These are phyloP conservation scores for Gibbula magus DNA, from an alignment of 2,888 invertebrate genomes.

Conservation along the genomic window DNA sequence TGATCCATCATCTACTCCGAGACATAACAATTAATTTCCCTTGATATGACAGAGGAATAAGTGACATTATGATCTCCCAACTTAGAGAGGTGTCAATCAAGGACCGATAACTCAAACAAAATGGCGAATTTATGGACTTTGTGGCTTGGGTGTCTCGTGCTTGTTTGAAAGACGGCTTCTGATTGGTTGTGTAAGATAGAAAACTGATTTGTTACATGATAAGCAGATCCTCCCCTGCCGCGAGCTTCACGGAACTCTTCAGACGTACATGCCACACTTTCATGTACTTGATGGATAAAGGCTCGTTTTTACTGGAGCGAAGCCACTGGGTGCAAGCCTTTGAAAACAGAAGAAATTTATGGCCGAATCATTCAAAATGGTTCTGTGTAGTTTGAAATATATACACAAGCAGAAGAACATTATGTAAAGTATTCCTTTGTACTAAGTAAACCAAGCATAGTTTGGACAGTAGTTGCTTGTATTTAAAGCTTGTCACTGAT, in stretches of 20 bases:
- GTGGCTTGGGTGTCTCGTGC: constrained; percentile 4
- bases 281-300: background rate
- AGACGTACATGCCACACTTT: background rate
- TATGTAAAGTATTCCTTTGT: too few species aligned
- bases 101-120: background rate
- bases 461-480: too few species aligned
- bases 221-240: background rate
- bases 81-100: constrained; percentile 4
- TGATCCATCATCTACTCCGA: background rate
- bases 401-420: too few species aligned
- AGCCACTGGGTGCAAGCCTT: too few species aligned
- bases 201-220: background rate
- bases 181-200: background rate
- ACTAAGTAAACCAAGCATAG: too few species aligned
- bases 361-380: too few species aligned
- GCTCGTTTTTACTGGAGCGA: too few species aligned
- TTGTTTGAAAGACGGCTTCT: background rate
- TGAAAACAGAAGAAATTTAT: too few species aligned
- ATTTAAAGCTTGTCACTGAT: too few species aligned
- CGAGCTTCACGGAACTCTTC: background rate
- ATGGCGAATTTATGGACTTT: background rate
- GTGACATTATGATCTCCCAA: constrained; percentile 4
- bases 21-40: background rate
- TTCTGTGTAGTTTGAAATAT: too few species aligned
- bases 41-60: constrained; percentile 2